Conservation (phyloP, 2,888 invertebrate species). For the Cephus spinipes region DNA sequence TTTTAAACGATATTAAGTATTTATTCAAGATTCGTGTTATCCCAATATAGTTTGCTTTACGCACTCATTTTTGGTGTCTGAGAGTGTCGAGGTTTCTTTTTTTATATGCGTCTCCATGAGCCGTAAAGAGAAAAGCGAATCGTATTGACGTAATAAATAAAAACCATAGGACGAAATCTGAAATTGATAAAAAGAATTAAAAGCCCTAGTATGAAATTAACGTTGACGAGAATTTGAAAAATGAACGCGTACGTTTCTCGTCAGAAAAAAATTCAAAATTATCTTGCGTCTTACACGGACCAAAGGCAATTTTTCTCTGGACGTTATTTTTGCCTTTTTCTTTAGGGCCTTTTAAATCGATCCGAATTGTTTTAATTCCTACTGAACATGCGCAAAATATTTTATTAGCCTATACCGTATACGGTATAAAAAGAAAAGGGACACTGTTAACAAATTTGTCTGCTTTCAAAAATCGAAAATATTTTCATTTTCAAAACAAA, state of each 20-base stretch:
- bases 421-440: background rate
- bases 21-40: conserved; percentile 54
- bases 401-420: background rate
- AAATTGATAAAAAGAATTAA: background rate
- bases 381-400: background rate
- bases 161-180: too few species aligned
- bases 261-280: background rate
- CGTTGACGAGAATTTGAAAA: background rate
- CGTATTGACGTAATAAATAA: background rate
- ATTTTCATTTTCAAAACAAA: background rate
- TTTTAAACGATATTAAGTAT: conserved; percentile 55
- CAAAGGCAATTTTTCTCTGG: background rate
- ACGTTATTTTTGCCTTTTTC: background rate
- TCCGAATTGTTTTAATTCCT: background rate
- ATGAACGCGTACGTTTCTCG: background rate
- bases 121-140: background rate
- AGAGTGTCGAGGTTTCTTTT: background rate
- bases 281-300: background rate
- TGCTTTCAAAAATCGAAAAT: background rate
- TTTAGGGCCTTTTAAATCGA: background rate
- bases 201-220: background rate
- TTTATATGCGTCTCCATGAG: background rate
- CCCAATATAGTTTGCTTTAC: conserved; percentile 54
- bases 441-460: background rate
- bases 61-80: conserved; percentile 47